Conservation (phyloP, 2,797 vertebrate species). For the Capromys pilorides region DNA sequence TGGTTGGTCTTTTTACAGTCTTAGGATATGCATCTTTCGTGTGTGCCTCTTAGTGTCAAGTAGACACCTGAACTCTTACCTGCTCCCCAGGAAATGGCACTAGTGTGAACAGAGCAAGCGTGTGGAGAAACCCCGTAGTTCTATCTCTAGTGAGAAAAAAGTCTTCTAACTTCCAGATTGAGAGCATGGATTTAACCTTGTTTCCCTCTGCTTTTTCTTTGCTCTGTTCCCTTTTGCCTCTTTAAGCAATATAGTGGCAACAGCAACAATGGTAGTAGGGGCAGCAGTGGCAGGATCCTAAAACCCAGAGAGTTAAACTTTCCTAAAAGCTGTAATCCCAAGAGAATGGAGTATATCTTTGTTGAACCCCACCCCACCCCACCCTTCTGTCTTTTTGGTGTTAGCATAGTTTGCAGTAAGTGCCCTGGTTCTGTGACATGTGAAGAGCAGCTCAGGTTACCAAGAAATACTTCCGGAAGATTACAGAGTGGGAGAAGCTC, state of each 20-base stretch:
- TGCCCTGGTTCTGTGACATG: not conserved
- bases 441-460: not conserved
- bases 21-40: not conserved
- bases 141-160: not conserved
- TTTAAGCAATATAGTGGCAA: not conserved
- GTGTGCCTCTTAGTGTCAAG: not conserved
- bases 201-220: not conserved
- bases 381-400: not conserved
- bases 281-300: not conserved
- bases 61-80: not conserved
- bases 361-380: rapidly evolving
- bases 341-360: not conserved
- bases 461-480: not conserved
- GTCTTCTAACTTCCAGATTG: not conserved
- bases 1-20: not conserved
- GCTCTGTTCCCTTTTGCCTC: not conserved
- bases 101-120: not conserved
- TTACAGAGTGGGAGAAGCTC: not conserved
- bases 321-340: not conserved
- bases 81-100: not conserved
- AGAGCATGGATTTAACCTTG: not conserved
- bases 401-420: not conserved
- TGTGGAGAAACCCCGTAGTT: not conserved
- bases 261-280: not conserved
- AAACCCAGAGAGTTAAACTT: not conserved